Percentiles rank a stretch among this genome's conserved stretches.
phyloP scores from a whole-genome alignment of 1,140 invertebrate genomes.

The Lerema accius region DNA sequence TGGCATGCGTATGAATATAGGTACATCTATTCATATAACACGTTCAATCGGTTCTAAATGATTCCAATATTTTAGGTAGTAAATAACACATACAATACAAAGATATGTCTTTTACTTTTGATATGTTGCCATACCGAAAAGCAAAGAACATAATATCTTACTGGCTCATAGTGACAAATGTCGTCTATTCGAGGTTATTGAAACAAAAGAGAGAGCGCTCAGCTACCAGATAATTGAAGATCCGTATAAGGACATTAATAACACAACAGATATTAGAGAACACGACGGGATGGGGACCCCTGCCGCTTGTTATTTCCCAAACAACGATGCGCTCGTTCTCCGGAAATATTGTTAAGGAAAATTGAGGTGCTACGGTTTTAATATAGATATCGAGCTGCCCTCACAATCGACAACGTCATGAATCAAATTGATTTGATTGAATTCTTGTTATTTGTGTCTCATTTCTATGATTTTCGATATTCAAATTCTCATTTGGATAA shows the following conservation, averaged over 20 bases:
- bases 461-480: background rate
- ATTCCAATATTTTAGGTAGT: too few relatives aligned
- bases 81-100: too few relatives aligned
- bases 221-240: slow-evolving; percentile 64
- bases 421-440: slow-evolving; percentile 43
- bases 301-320: slow-evolving; percentile 57
- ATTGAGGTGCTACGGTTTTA: slow-evolving; percentile 36
- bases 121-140: too few relatives aligned
- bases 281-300: slow-evolving; percentile 45
- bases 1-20: too few relatives aligned
- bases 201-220: slow-evolving; percentile 44
- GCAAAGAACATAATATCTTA: background rate
- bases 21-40: too few relatives aligned
- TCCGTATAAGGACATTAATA: slow-evolving; percentile 73
- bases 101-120: too few relatives aligned
- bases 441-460: slow-evolving; percentile 9
- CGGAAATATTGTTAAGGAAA: slow-evolving; percentile 61
- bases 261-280: slow-evolving; percentile 66
- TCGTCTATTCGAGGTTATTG: slow-evolving; percentile 53
- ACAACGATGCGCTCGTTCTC: slow-evolving; percentile 56
- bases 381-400: slow-evolving; percentile 42
- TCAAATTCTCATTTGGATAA: background rate
- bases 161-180: slow-evolving; percentile 18
- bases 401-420: slow-evolving; percentile 36
- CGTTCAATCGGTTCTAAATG: too few relatives aligned